Evolutionary conservation across 2,113 vertebrate genomes (phyloP), one percentile per base, ranked within the genome.

Genomic region (Pygoscelis adeliae): DNA sequence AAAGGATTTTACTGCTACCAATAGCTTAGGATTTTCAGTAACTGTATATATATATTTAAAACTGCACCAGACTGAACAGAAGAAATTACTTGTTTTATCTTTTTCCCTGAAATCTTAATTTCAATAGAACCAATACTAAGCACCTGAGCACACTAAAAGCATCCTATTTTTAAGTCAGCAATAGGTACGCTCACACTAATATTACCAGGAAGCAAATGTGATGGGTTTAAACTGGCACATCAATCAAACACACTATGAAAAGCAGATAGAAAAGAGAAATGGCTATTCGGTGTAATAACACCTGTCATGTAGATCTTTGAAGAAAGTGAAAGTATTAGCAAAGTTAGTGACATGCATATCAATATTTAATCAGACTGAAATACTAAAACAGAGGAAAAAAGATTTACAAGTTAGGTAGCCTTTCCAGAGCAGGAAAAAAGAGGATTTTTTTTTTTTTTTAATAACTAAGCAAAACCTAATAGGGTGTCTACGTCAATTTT

Each of bases 241-340:
- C 95, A 95, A 95, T 94, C 83, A 93, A 89, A 77, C 32, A 71
- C n/a, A 36, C 40, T 27, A 42, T 26, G 92, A 94, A 92, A 90
- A 91, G 83, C 50, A 47, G 80, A 74, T 3, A 71, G 72, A 89
- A 80, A 47, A 86, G 71, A 92, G 86, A 90, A 92, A 95, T 59
- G 50, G 44, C 69, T 84, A 25, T 94, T 93, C 69, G 63, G n/a
- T 87, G 47, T 69, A 96, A 89, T 94, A 96, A 59, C 65, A 84
- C 55, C 93, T 96, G 91, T 87, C 96, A 94, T 72, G n/a, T 42
- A 67, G 55, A 78, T 40, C 44, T 61, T 2, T 71, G 72, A 67
- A 93, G 89, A 92, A 87, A 84, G 25, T 40, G 26, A 17, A 93
- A 89, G 29, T 44, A 91, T 87, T 92, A 87, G 20, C 25, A 55